Conservation (phyloP, 2,797 vertebrate genomes). For the Notamacropus eugenii region DNA sequence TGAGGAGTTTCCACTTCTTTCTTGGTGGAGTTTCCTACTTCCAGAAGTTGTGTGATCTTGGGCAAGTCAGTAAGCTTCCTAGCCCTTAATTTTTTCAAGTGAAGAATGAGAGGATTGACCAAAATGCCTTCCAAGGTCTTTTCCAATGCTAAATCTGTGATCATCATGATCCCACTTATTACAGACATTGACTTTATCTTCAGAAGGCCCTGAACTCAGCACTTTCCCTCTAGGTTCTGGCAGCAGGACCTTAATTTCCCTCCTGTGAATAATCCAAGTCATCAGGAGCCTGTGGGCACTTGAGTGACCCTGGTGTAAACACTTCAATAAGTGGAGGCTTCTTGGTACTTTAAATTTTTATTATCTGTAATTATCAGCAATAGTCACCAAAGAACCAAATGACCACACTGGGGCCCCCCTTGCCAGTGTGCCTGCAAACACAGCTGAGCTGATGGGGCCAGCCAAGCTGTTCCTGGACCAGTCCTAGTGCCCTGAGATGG, state of each 20-base stretch:
- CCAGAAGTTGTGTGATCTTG: not conserved
- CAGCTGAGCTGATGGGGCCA: constrained; percentile 77
- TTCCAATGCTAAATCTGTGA: not conserved
- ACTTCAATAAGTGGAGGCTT: constrained; percentile 35
- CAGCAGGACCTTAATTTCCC: not conserved
- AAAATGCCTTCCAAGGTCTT: not conserved
- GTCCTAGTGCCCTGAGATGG: constrained; percentile 45
- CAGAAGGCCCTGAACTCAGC: not conserved
- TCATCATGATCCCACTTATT: not conserved
- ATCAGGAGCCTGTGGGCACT: not conserved
- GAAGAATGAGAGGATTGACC: not conserved
- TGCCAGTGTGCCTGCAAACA: constrained; percentile 72
- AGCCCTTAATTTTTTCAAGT: not conserved
- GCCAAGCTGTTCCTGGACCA: constrained; percentile 59
- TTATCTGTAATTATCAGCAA: constrained; percentile 70
- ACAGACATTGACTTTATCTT: not conserved
- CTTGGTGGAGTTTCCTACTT: not conserved
- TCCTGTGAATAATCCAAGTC: not conserved
- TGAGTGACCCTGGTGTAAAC: not conserved
- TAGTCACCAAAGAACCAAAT: constrained; percentile 66
- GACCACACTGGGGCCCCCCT: constrained; percentile 66
- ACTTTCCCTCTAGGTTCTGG: not conserved
- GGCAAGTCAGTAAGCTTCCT: not conserved
- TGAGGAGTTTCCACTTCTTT: not conserved
- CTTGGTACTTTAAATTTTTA: constrained; percentile 66